Base-by-base conservation (phyloP, 2,113 vertebrate species). In the Thomomys bottae region DNA sequence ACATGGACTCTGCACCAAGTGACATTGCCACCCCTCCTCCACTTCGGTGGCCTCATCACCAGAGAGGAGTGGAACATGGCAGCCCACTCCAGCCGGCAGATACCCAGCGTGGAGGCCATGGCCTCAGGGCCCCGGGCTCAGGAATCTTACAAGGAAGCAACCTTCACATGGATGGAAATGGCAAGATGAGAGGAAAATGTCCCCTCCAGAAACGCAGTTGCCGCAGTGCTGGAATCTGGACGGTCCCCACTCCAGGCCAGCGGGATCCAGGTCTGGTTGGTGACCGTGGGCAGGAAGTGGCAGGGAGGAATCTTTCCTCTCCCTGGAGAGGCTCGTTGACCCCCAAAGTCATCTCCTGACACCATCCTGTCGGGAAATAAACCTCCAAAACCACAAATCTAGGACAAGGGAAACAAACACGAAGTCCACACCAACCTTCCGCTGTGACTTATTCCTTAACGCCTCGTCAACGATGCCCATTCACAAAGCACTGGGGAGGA, bases 401-500 rank as follows among this genome's bases (percentile, higher is more conserved):
- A 15, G 26, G 6, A 28, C 20, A 84, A 66, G n/a, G 17, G 4
- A 18, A 0, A 66, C 17, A 57, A 73, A 42, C 18, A 57, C 11
- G 10, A 34, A 15, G 21, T 57, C 7, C 3, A 32, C 32, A 57
- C 40, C 3, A 67, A 7, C 5, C 18, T 38, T 45, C 18, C 45
- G 20, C 12, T 32, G 38, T 9, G 36, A 23, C 67, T 71, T 67
- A 42, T 89, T 82, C 45, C 49, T 91, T 66, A 54, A 10, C 45
- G 71, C 70, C 57, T 54, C 94, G 0, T 70, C 36, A 87, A 73
- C 1, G 57, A 71, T 40, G 6, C 34, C 83, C 17, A 75, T 2
- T 18, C 64, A 30, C 79, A 63, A 95, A 84, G 87, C 72, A 87
- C 32, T 87, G 1, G 9, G 64, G 5, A 73, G 92, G 42, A 85